A percentile compares a stretch with the other conserved stretches of the same genome.
Conservation (phyloP, 53 echinoderm and acorn worm species). For the Luidia sarsii region DNA sequence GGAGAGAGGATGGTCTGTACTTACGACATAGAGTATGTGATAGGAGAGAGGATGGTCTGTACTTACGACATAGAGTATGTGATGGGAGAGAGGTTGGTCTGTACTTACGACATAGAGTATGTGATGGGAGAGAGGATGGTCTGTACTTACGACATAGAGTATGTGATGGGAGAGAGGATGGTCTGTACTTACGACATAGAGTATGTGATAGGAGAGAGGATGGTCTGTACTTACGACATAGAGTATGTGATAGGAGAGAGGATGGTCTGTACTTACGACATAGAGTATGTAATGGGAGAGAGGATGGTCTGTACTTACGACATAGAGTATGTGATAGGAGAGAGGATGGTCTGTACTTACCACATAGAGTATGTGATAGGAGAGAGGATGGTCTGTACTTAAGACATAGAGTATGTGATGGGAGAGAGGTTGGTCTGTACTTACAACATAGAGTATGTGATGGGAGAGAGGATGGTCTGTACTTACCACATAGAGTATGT, state of each 20-base stretch:
- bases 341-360: slow-evolving; percentile 81
- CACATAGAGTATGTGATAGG: slow-evolving; percentile 85
- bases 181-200: slow-evolving; percentile 74
- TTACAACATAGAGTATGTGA: slow-evolving; percentile 84
- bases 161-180: slow-evolving; percentile 93
- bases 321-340: slow-evolving; percentile 83
- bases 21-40: slow-evolving; percentile 84
- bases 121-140: slow-evolving; percentile 92
- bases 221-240: slow-evolving; percentile 72
- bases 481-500: slow-evolving; percentile 84
- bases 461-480: slow-evolving; percentile 82
- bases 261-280: slow-evolving; percentile 76
- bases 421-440: slow-evolving; percentile 76
- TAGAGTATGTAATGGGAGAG: slow-evolving; percentile 87
- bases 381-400: slow-evolving; percentile 73
- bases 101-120: slow-evolving; percentile 80
- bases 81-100: slow-evolving; percentile 87
- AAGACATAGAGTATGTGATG: slow-evolving; percentile 88
- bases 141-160: slow-evolving; percentile 73
- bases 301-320: slow-evolving; percentile 79
- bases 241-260: slow-evolving; percentile 88
- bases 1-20: slow-evolving; percentile 76
- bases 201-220: slow-evolving; percentile 89
- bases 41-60: slow-evolving; percentile 81
- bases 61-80: slow-evolving; percentile 83